A percentile compares a stretch with the other conserved stretches of the same genome.
phyloP scores from a whole-genome alignment of 2,888 invertebrate species.

The Monopis laevigella region DNA sequence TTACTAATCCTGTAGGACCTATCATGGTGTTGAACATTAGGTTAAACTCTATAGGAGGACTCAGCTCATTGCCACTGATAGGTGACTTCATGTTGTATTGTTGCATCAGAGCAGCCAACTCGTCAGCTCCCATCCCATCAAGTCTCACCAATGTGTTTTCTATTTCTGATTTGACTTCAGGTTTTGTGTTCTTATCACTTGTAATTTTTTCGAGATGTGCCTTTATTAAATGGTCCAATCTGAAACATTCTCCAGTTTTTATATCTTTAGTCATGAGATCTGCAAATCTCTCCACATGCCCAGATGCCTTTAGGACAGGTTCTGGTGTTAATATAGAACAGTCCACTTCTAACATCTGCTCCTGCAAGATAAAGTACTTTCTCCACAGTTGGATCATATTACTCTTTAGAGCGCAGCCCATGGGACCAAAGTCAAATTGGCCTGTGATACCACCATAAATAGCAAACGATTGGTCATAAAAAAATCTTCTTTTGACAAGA shows the following conservation, averaged over 20 bases:
- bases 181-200: slow-evolving; percentile 82
- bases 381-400: slow-evolving; percentile 95
- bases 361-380: slow-evolving; percentile 95
- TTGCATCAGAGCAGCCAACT: slow-evolving; percentile 86
- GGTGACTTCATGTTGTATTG: slow-evolving; percentile 96
- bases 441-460: slow-evolving; percentile 97
- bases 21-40: slow-evolving; percentile 99
- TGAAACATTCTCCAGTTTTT: slow-evolving; percentile 96
- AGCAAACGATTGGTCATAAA: slow-evolving; percentile 98
- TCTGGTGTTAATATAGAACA: slow-evolving; percentile 98
- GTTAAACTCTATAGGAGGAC: slow-evolving; percentile 98
- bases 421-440: slow-evolving; percentile 98
- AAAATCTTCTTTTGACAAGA: slow-evolving; percentile 94
- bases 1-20: slow-evolving; percentile 94
- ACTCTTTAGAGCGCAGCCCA: slow-evolving; percentile 98
- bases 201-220: slow-evolving; percentile 88
- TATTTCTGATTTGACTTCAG: slow-evolving; percentile 77
- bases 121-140: slow-evolving; percentile 91
- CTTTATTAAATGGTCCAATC: slow-evolving; percentile 97
- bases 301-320: slow-evolving; percentile 96
- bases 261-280: slow-evolving; percentile 99
- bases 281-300: slow-evolving; percentile 98
- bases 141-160: slow-evolving; percentile 82
- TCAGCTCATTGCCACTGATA: slow-evolving; percentile 91
- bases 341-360: slow-evolving; percentile 99